Percentiles rank a stretch among this genome's conserved stretches.
These are phyloP conservation scores for Tetranychus cinnabarinus DNA, from an alignment of 1,140 invertebrate species.

Conservation along the genomic window DNA sequence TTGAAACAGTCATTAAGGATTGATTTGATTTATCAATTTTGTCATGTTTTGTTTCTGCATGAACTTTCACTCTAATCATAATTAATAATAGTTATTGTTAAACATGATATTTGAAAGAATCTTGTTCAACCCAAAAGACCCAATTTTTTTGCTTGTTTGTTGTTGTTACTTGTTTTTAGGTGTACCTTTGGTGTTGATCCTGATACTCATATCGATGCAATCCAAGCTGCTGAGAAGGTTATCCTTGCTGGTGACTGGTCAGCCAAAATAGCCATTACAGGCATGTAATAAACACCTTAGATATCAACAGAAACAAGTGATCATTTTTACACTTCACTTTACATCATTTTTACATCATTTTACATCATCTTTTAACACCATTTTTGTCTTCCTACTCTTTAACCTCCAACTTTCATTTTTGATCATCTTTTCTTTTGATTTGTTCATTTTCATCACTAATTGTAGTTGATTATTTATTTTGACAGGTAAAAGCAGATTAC, in stretches of 20 bases:
- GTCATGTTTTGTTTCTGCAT: too few species aligned
- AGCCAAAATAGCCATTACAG: conserved; percentile 97
- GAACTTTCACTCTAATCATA: too few species aligned
- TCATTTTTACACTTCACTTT: background rate
- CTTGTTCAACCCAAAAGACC: background rate
- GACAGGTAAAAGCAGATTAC: too few species aligned
- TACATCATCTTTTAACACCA: background rate
- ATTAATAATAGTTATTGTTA: too few species aligned
- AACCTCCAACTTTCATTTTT: too few species aligned
- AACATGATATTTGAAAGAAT: background rate
- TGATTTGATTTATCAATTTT: too few species aligned
- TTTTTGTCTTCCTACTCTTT: too few species aligned
- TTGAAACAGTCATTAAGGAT: too few species aligned
- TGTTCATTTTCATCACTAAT: too few species aligned
- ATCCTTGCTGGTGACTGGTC: conserved; percentile 99
- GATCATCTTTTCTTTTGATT: too few species aligned
- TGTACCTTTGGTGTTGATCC: conserved; percentile 91
- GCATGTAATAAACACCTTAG: conserved; percentile 25
- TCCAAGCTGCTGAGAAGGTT: conserved; percentile 87
- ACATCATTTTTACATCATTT: background rate
- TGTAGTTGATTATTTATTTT: too few species aligned
- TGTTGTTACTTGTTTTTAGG: conserved; percentile 29
- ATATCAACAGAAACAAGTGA: background rate
- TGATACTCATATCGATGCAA: conserved; percentile 92
- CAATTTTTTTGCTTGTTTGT: background rate